A percentile compares a stretch with the other conserved stretches of the same genome.
Conservation (phyloP, 2,797 vertebrate genomes). For the Microchirus variegatus region DNA sequence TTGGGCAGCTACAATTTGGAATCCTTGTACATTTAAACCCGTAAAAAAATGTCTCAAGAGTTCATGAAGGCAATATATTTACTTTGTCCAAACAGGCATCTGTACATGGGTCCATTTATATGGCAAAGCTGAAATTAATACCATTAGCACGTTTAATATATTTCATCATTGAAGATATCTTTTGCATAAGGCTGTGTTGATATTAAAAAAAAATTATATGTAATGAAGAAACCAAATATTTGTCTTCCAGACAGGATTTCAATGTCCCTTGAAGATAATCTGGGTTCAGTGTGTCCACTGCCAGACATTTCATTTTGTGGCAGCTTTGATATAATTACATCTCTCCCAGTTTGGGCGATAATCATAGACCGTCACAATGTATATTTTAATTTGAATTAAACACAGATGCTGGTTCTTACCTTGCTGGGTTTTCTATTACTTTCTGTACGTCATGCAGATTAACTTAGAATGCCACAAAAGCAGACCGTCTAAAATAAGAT, state of each 20-base stretch:
- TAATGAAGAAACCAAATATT: slow-evolving; percentile 1
- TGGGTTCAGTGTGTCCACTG: not conserved
- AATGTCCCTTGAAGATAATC: slow-evolving; percentile 7
- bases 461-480: too few species aligned
- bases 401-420: not conserved
- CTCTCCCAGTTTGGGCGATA: not conserved
- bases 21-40: too few species aligned
- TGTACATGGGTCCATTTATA: not conserved
- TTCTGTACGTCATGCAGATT: not conserved
- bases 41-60: not conserved
- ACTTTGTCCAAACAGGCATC: not conserved
- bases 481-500: too few species aligned
- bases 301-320: slow-evolving; percentile 9
- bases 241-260: slow-evolving; percentile 12
- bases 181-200: slow-evolving; percentile 4
- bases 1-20: too few species aligned
- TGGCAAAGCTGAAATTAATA: not conserved
- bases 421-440: not conserved
- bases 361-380: not conserved
- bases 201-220: not conserved
- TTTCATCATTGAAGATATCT: not conserved
- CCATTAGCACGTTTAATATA: not conserved
- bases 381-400: not conserved
- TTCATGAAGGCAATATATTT: not conserved
- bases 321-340: slow-evolving; percentile 4